phyloP scores from a whole-genome alignment of 2,797 vertebrate genomes.

The Cheirogaleus major region DNA sequence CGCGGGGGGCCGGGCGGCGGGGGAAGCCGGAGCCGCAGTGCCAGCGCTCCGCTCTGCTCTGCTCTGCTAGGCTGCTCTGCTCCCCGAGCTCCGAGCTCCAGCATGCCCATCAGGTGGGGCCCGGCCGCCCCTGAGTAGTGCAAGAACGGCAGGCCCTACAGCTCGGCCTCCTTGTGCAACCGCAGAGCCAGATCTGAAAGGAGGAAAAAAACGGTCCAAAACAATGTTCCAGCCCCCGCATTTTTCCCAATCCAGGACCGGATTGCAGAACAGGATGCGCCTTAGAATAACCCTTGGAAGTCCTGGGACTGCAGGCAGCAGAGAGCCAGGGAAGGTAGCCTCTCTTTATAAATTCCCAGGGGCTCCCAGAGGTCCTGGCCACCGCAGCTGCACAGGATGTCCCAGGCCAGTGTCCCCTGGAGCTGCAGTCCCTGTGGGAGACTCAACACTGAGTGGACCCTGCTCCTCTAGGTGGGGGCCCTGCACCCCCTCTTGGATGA shows the following conservation, averaged over 20 bases:
- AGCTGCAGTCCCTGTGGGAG: not conserved
- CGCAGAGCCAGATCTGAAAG: not conserved
- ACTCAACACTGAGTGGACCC: not conserved
- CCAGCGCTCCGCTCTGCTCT: not conserved
- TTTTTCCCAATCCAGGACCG: not conserved
- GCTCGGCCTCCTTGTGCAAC: not conserved
- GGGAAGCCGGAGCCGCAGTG: slow-evolving; percentile 68
- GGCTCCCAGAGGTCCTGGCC: not conserved
- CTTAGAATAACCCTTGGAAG: not conserved
- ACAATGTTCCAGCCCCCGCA: not conserved
- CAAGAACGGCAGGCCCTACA: not conserved
- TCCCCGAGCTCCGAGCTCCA: not conserved
- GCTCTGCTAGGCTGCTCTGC: not conserved
- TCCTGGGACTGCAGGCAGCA: not conserved
- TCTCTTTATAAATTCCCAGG: not conserved
- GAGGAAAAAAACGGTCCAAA: not conserved
- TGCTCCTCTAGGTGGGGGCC: not conserved
- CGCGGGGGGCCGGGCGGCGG: not conserved
- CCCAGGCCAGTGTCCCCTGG: not conserved
- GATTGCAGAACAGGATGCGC: fast-evolving
- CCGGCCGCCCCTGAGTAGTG: not conserved
- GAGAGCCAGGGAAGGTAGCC: not conserved
- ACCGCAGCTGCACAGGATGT: not conserved
- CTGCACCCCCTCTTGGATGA: not conserved
- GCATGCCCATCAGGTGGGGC: not conserved